Conservation (phyloP, 1,140 invertebrate genomes). For the Portunus trituberculatus region DNA sequence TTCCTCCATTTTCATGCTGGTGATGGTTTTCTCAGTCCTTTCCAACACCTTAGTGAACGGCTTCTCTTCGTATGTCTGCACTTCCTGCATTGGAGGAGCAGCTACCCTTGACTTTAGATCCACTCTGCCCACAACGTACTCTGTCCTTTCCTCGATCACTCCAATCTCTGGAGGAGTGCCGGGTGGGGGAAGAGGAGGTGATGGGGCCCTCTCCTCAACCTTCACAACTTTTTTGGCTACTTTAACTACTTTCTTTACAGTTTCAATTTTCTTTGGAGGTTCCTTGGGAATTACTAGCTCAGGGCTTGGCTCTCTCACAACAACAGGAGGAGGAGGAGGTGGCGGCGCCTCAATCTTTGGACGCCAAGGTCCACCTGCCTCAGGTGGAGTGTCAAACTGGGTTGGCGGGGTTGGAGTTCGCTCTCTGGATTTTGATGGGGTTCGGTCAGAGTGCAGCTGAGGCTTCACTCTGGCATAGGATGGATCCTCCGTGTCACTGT, state of each 20-base stretch:
- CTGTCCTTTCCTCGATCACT: slow-evolving; percentile 61
- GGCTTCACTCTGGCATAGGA: slow-evolving; percentile 72
- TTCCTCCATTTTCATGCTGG: slow-evolving; percentile 63
- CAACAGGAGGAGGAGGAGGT: slow-evolving; percentile 80
- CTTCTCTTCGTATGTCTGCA: slow-evolving; percentile 64
- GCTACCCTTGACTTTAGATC: slow-evolving; percentile 56
- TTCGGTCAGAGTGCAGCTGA: slow-evolving; percentile 45
- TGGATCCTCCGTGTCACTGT: slow-evolving; percentile 74
- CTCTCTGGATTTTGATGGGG: slow-evolving; percentile 78
- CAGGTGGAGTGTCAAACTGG: slow-evolving; percentile 83
- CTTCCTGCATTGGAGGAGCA: slow-evolving; percentile 51
- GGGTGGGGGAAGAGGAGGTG: slow-evolving; percentile 67
- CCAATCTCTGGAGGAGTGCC: slow-evolving; percentile 71
- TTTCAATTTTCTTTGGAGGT: slow-evolving; percentile 51
- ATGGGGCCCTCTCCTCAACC: slow-evolving; percentile 31
- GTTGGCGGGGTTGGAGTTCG: slow-evolving; percentile 82
- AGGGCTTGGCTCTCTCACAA: slow-evolving; percentile 33
- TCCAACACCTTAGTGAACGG: slow-evolving; percentile 69
- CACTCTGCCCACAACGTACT: slow-evolving; percentile 68
- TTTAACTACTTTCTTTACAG: slow-evolving; percentile 41
- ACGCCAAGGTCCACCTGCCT: slow-evolving; percentile 80
- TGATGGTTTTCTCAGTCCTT: slow-evolving; percentile 67
- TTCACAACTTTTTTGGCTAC: background rate
- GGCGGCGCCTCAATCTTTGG: slow-evolving; percentile 84
- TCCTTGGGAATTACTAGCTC: slow-evolving; percentile 64